phyloP scores from a whole-genome alignment of 2,113 vertebrate genomes.

The Lathamus discolor region DNA sequence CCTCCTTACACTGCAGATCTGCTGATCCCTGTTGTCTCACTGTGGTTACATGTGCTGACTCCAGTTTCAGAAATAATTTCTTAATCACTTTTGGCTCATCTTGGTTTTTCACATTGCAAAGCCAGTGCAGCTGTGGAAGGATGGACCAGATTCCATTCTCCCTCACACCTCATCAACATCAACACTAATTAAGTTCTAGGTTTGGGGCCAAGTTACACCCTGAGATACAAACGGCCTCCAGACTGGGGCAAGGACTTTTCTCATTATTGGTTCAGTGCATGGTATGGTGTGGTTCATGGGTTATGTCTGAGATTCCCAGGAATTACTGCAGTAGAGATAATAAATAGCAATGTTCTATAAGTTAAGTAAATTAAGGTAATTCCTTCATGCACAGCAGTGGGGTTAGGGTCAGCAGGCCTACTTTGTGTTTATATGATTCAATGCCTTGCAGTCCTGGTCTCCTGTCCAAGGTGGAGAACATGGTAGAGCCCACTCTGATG shows the following conservation, averaged over 20 bases:
- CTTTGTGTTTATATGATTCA: neutral
- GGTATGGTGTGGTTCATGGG: neutral
- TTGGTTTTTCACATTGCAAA: slow-evolving; percentile 29
- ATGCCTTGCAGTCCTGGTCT: neutral
- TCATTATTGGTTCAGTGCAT: neutral
- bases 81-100: slow-evolving; percentile 63
- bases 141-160: slow-evolving; percentile 47
- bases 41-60: slow-evolving; percentile 60
- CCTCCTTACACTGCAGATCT: slow-evolving; percentile 57
- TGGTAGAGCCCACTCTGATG: neutral
- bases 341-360: neutral
- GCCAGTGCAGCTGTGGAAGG: slow-evolving; percentile 48
- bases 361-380: neutral
- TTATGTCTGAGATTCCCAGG: neutral
- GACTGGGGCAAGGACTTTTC: neutral
- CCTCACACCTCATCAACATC: slow-evolving; percentile 50
- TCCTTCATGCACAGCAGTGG: neutral
- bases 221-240: slow-evolving; percentile 9
- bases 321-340: neutral
- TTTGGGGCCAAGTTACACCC: slow-evolving; percentile 43
- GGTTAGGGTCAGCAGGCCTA: neutral
- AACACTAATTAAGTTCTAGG: slow-evolving; percentile 27
- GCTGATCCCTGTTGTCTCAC: slow-evolving; percentile 54
- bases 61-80: slow-evolving; percentile 57
- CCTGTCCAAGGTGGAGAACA: neutral